Conservation (phyloP, 2,888 invertebrate genomes). For the Paralinhomoeus sp. region DNA sequence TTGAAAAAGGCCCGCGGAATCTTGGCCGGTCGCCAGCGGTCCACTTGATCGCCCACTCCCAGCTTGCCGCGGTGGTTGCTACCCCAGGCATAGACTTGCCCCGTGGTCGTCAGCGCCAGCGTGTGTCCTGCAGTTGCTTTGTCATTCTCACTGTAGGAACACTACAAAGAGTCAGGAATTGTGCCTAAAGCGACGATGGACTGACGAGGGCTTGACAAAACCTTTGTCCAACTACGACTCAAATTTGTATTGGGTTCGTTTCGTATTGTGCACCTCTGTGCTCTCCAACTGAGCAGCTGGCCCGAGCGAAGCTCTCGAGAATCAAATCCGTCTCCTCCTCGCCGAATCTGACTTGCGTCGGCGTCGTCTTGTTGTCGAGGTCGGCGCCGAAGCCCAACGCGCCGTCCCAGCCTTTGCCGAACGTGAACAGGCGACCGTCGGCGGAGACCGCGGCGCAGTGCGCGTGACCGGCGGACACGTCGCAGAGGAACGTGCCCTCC, state of each 20-base stretch:
- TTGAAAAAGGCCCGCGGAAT: not conserved
- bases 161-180: too few relatives aligned
- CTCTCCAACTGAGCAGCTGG: slow-evolving; percentile 18
- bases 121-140: slow-evolving; percentile 37
- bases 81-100: slow-evolving; percentile 38
- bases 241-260: too few relatives aligned
- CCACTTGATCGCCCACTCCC: slow-evolving; percentile 31
- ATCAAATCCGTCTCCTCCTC: too few relatives aligned
- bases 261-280: slow-evolving; percentile 15
- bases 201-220: not conserved
- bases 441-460: slow-evolving; percentile 42
- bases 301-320: too few relatives aligned
- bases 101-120: slow-evolving; percentile 34
- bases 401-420: slow-evolving; percentile 44
- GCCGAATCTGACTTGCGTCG: too few relatives aligned
- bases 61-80: slow-evolving; percentile 34
- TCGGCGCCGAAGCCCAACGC: slow-evolving; percentile 34
- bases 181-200: too few relatives aligned
- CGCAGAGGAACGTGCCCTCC: not conserved
- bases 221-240: too few relatives aligned
- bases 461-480: slow-evolving; percentile 6
- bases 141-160: too few relatives aligned
- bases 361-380: not conserved
- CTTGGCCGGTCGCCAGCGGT: slow-evolving; percentile 1
- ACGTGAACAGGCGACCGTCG: slow-evolving; percentile 41